phyloP scores from a whole-genome alignment of 2,113 vertebrate species.

The Jacana jacana region DNA sequence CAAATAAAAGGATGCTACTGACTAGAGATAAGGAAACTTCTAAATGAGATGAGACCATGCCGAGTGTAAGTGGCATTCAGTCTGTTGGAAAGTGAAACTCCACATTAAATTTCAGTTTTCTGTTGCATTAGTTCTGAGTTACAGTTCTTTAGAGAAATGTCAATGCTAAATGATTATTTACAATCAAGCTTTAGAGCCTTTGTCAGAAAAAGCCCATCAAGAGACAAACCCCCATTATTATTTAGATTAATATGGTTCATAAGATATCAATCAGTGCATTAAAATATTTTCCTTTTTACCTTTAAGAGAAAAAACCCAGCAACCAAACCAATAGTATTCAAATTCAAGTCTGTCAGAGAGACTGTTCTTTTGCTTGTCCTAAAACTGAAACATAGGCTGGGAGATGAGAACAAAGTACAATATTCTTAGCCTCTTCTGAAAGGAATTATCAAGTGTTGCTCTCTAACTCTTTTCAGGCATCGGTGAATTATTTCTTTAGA shows the following conservation, averaged over 20 bases:
- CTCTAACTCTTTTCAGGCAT: not conserved
- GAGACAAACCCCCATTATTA: not conserved
- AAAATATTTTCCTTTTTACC: not conserved
- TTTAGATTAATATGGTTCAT: not conserved
- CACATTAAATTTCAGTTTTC: not conserved
- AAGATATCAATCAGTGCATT: not conserved
- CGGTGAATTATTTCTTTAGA: not conserved
- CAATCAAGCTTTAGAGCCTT: not conserved
- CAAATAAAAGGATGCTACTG: not conserved
- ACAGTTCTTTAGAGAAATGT: not conserved
- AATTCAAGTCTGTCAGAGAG: not conserved
- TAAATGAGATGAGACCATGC: not conserved
- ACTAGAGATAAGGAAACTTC: not conserved
- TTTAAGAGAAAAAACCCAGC: not conserved
- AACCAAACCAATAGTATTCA: not conserved
- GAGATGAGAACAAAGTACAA: not conserved
- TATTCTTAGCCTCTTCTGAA: not conserved
- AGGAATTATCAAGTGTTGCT: not conserved
- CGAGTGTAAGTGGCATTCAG: not conserved
- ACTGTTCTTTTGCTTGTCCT: not conserved
- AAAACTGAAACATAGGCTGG: not conserved
- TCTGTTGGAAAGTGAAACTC: not conserved
- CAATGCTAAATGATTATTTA: not conserved
- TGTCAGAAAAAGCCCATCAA: not conserved
- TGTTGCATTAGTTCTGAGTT: not conserved